phyloP scores from a whole-genome alignment of 1,140 invertebrate genomes.

The Acromyrmex charruanus region DNA sequence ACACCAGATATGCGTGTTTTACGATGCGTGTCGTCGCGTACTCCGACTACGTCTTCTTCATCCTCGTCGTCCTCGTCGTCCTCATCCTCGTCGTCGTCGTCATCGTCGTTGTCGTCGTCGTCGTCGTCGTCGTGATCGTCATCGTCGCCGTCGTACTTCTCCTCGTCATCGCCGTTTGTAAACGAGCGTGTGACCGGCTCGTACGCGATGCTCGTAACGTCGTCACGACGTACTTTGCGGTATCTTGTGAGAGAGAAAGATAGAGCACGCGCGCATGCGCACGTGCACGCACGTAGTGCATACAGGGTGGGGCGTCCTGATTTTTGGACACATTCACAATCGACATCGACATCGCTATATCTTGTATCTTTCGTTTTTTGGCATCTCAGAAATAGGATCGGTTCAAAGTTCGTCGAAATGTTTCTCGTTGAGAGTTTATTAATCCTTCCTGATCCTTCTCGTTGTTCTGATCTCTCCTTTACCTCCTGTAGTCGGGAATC shows the following conservation, averaged over 20 bases:
- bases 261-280: constrained; percentile 58
- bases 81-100: neutral
- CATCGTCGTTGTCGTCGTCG: constrained; percentile 8
- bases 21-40: constrained; percentile 64
- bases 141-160: constrained; percentile 2
- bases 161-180: constrained; percentile 51
- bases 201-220: constrained; percentile 64
- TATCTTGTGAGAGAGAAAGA: constrained; percentile 63
- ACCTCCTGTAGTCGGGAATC: neutral
- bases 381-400: no score
- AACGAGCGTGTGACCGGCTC: constrained; percentile 64
- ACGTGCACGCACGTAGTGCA: constrained; percentile 10
- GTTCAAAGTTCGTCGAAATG: neutral
- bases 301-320: constrained; percentile 39
- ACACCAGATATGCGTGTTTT: constrained; percentile 68
- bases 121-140: neutral
- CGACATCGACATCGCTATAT: neutral
- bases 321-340: neutral
- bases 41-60: constrained; percentile 26
- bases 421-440: neutral
- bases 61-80: constrained; percentile 2
- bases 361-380: neutral
- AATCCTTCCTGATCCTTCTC: neutral
- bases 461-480: neutral
- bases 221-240: constrained; percentile 73